These are phyloP conservation scores for Schizopygopsis malacanthus DNA, from an alignment of 2,797 vertebrate genomes.

Conservation along the genomic window DNA sequence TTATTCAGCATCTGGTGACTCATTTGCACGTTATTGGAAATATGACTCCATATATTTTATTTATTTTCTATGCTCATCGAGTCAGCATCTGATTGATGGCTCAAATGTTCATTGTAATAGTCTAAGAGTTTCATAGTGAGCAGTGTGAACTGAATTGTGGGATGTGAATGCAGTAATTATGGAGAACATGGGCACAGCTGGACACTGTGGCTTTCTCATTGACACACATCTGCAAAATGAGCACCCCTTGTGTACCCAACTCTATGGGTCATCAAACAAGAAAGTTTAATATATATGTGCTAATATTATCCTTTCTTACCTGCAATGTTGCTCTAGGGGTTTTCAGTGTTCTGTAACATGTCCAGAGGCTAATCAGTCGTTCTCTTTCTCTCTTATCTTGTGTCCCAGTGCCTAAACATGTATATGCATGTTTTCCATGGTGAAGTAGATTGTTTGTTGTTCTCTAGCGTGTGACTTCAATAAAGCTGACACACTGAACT, in stretches of 20 bases:
- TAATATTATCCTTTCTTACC: neutral
- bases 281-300: neutral
- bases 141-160: slow-evolving; percentile 17
- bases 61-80: neutral
- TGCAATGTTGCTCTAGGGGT: neutral
- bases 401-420: neutral
- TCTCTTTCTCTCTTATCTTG: neutral
- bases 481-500: neutral
- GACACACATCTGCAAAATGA: neutral
- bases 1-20: neutral
- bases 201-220: neutral
- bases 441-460: slow-evolving; percentile 34
- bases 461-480: neutral
- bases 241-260: neutral
- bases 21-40: neutral
- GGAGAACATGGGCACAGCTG: neutral
- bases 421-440: slow-evolving; percentile 35
- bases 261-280: neutral
- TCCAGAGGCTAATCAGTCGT: neutral
- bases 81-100: neutral
- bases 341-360: neutral
- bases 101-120: neutral
- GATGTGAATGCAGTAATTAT: slow-evolving; percentile 7
- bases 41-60: neutral
- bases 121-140: neutral